These are phyloP conservation scores for Lophochroa leadbeateri DNA, from an alignment of 2,113 vertebrate species.

Conservation along the genomic window DNA sequence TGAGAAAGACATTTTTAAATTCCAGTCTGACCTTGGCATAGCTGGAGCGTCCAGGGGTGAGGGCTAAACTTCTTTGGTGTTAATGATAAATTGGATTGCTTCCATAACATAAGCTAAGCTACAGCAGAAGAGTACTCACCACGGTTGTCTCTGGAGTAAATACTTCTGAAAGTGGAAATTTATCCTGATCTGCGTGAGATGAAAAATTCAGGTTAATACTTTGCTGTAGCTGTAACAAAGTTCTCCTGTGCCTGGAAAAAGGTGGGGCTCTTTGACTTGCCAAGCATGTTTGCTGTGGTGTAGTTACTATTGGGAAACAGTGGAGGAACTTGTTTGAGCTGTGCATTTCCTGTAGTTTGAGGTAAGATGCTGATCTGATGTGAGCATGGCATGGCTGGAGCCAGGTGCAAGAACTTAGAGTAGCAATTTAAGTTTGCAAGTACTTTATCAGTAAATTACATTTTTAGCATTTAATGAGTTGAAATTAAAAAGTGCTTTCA, in stretches of 20 bases:
- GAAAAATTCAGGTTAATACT: neutral
- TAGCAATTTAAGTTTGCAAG: neutral
- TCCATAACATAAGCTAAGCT: neutral
- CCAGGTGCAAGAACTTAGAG: neutral
- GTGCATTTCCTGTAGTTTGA: neutral
- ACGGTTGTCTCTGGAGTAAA: neutral
- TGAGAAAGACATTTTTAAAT: neutral
- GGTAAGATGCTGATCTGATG: neutral
- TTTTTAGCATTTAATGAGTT: neutral
- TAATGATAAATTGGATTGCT: neutral
- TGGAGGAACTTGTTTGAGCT: neutral
- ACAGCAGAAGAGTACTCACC: neutral
- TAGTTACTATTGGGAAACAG: neutral
- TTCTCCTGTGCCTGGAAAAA: neutral
- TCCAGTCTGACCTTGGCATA: neutral
- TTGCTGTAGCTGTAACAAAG: fast-evolving
- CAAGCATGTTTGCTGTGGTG: neutral
- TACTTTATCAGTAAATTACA: neutral
- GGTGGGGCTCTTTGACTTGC: neutral
- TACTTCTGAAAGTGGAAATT: neutral
- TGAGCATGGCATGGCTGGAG: neutral
- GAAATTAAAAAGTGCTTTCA: neutral
- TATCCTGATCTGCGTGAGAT: neutral
- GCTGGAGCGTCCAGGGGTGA: neutral
- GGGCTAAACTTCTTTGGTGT: neutral